Evolutionary conservation across 1,140 invertebrate genomes (phyloP).

Genomic region (Scaptomyza hsui): DNA sequence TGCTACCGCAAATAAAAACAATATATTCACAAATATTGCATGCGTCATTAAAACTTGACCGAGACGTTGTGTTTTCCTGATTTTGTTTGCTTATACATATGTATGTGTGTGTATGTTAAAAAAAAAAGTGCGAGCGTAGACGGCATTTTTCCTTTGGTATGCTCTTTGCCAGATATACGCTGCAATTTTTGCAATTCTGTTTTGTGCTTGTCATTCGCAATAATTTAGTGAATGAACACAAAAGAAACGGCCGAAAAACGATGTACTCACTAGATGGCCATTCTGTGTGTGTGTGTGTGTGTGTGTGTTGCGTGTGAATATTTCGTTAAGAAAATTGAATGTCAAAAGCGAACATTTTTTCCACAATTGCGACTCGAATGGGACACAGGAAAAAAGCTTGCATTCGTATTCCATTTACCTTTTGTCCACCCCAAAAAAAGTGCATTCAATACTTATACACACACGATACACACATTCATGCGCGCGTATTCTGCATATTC

Average conservation of each 20-base stretch:
- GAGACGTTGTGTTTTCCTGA: slow-evolving; percentile 22
- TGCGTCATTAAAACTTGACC: slow-evolving; percentile 34
- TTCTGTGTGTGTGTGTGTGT: slow-evolving; percentile 18
- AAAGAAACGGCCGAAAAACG: slow-evolving; percentile 71
- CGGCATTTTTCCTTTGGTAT: slow-evolving; percentile 74
- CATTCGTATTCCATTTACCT: background rate
- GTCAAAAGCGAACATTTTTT: slow-evolving; percentile 39
- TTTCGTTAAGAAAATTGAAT: slow-evolving; percentile 41
- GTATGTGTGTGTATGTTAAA: slow-evolving; percentile 20
- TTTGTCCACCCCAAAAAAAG: slow-evolving; percentile 49
- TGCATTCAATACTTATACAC: slow-evolving; percentile 45
- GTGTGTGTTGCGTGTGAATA: slow-evolving; percentile 22
- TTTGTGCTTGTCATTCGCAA: slow-evolving; percentile 75
- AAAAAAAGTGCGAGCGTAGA: slow-evolving; percentile 54
- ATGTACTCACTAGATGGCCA: slow-evolving; percentile 59
- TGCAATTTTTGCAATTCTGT: slow-evolving; percentile 78
- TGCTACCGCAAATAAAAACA: slow-evolving; percentile 50
- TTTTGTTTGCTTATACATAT: slow-evolving; percentile 1
- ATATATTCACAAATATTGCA: slow-evolving; percentile 27
- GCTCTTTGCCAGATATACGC: slow-evolving; percentile 64
- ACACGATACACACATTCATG: slow-evolving; percentile 31
- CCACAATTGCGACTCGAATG: background rate
- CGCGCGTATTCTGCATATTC: slow-evolving; percentile 44
- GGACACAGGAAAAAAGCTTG: background rate
- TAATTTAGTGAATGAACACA: slow-evolving; percentile 79